Evolutionary conservation across 2,113 vertebrate genomes (phyloP), one percentile per base, ranked within the genome.

Genomic region (Hirundichthys speculiger): DNA sequence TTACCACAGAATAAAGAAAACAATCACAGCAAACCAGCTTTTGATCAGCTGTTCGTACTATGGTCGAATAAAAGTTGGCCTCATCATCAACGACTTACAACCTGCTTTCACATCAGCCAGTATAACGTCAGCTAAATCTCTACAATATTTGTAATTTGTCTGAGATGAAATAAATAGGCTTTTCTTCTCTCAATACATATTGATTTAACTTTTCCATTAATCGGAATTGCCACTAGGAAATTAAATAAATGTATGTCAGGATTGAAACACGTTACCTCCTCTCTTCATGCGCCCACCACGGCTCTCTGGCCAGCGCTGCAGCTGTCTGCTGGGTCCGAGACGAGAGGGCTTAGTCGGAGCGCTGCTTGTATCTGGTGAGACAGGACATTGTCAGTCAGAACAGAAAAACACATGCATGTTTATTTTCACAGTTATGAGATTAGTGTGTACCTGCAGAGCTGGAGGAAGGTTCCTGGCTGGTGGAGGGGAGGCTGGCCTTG

Each of bases 391-490:
- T 0, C 0, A 25, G 10, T 73, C 16, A n/a, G n/a, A n/a, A n/a
- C n/a, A n/a, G n/a, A n/a, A n/a, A n/a, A n/a, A n/a, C n/a, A n/a
- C n/a, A n/a, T n/a, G n/a, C n/a, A n/a, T 41, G 16, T 16, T 41
- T 16, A 0, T 3, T 41, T 41, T 14, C 1, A 2, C 5, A 54
- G 39, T 0, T 10, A 1, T 1, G 14, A 21, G 3, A 39, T 6
- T 8, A 1, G 0, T 2, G 3, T 50, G 21, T 64, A 92, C 91
- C 96, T 80, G 96, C 94, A 41, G 94, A 98, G 82, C 96, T 98
- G 1, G 96, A 98, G 16, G 97, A 95, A n/a, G 96, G 96, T 70
- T 98, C 97, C 84, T 98, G 97, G 86, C 95, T 97, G 72, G 96
- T 98, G 0, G 95, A 97, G 45, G 96, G 94, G 63, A 96, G 92